Percentiles rank a stretch among this genome's conserved stretches.
Evolutionary conservation across 2,888 invertebrate species (phyloP).

Genomic region (Athrips mouffetella): DNA sequence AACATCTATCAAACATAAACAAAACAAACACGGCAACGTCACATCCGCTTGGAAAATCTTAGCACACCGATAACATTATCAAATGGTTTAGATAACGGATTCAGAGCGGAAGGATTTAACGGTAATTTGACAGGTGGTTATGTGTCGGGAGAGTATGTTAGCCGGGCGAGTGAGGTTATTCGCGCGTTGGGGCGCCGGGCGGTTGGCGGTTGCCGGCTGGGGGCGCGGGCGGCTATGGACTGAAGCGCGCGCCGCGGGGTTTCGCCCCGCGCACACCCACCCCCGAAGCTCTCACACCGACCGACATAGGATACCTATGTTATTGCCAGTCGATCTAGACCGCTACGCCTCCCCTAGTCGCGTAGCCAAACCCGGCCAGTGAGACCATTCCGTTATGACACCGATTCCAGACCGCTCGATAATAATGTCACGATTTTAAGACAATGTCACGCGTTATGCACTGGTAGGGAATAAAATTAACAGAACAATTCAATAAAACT

Average conservation of each 20-base stretch:
- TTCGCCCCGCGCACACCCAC: constrained; percentile 40
- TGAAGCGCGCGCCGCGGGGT: constrained; percentile 68
- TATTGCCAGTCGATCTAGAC: constrained; percentile 43
- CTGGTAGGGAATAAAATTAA: too few species aligned
- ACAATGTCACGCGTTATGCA: too few species aligned
- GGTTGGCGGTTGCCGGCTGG: constrained; percentile 67
- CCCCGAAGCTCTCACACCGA: constrained; percentile 23
- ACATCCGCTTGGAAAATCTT: background rate
- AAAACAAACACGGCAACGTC: constrained; percentile 15
- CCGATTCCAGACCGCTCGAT: constrained; percentile 1
- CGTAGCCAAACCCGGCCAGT: constrained; percentile 1
- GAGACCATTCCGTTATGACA: background rate
- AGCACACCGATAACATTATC: background rate
- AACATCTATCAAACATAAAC: constrained; percentile 8
- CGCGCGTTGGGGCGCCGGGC: constrained; percentile 56
- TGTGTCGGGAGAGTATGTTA: constrained; percentile 1
- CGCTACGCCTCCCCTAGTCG: constrained; percentile 25
- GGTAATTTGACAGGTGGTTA: constrained; percentile 21
- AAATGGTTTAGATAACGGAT: background rate
- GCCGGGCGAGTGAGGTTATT: constrained; percentile 59
- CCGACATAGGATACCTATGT: constrained; percentile 20
- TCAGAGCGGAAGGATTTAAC: background rate
- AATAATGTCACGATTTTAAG: background rate
- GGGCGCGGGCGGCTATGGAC: constrained; percentile 73
- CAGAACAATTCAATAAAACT: too few species aligned